Conservation (phyloP, 2,797 vertebrate species). For the Gorsachius magnificus region DNA sequence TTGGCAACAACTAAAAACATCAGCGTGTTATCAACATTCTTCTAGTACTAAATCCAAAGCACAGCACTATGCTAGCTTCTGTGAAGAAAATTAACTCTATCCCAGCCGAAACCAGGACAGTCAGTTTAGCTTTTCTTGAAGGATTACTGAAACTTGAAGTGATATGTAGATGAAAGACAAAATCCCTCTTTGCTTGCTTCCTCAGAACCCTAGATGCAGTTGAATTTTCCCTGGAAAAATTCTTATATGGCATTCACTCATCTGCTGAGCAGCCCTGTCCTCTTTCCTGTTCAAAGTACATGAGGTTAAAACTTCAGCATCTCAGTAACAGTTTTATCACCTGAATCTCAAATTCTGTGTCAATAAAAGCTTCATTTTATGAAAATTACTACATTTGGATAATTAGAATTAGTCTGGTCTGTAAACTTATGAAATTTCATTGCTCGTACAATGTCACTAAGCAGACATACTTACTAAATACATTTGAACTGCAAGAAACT, state of each 20-base stretch:
- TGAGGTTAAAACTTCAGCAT: not conserved
- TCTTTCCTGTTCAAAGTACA: not conserved
- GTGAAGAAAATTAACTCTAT: too few relatives aligned
- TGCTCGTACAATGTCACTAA: not conserved
- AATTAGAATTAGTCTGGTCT: not conserved
- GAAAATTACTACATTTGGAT: not conserved
- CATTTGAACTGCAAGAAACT: not conserved
- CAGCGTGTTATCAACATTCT: too few relatives aligned
- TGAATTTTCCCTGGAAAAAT: not conserved
- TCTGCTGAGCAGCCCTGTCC: not conserved
- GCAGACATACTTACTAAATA: not conserved
- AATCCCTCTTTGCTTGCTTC: not conserved
- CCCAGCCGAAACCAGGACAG: too few relatives aligned
- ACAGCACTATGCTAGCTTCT: too few relatives aligned
- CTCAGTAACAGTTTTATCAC: not conserved
- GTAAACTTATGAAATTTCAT: not conserved
- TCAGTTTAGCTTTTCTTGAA: not conserved
- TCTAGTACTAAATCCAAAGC: too few relatives aligned
- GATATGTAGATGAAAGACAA: rapidly evolving
- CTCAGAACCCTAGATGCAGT: not conserved
- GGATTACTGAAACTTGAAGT: not conserved
- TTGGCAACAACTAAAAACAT: too few relatives aligned
- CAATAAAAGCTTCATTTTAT: not conserved
- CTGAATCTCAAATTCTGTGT: not conserved
- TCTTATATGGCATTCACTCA: not conserved